Base-by-base conservation (phyloP, 1,140 invertebrate genomes). In the Gryon sp. region DNA sequence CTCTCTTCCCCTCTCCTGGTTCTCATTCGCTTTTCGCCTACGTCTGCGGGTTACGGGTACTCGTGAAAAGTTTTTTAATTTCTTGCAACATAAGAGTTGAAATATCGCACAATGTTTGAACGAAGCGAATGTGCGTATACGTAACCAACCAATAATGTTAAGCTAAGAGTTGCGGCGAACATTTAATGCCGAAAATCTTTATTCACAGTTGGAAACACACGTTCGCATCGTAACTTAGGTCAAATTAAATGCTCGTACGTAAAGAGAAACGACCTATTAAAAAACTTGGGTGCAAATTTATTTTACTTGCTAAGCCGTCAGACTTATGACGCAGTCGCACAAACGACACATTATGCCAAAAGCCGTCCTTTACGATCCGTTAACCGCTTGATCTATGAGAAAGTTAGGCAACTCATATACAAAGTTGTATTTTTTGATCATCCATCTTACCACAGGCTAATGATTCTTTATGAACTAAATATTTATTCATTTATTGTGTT, bases 281-380 rank as follows among this genome's bases (percentile, higher is more conserved):
- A 83, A 82, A n/a, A n/a, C 80, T 82, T 81, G 59, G 73, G 41
- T 66, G n/a, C 72, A 55, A 82, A 83, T 83, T 81, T 82, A 82
- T 81, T 76, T 76, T 40, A 43, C 45, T 38, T 24, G 34, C 66
- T 60, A 69, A 68, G 52, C 69, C 55, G 81, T 78, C 69, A 76
- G 24, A 40, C 40, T 45, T 45, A 32, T 24, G 52, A n/a, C n/a
- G n/a, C n/a, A n/a, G n/a, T n/a, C n/a, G n/a, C n/a, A n/a, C n/a
- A 7, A 24, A 41, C 55, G 62, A 48, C 36, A 40, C 36, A 43
- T 63, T 60, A 66, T 53, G 52, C 60, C 52, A 22, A 59, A 59
- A 65, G 46, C 55, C 55, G n/a, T n/a, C n/a, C 46, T 75, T 68
- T 62, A 75, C 62, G 63, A 75, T 55, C 57, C 55, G n/a, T n/a